Base-by-base conservation (phyloP, 2,113 vertebrate genomes). In the Oreotrochilus melanogaster region DNA sequence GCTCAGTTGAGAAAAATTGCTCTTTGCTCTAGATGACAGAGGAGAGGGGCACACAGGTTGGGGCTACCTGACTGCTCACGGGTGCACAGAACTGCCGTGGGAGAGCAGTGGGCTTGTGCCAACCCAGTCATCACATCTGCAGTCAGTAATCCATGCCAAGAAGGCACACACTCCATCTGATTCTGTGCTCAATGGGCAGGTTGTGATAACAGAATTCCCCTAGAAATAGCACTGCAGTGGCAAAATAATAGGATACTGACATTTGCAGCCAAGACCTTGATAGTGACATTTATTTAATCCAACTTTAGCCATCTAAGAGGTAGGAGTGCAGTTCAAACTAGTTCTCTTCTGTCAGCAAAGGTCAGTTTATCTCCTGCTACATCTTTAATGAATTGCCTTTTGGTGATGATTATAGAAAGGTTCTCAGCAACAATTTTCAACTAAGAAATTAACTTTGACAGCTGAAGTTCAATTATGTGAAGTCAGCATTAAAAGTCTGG, bases 161-260 rank as follows among this genome's bases (percentile, higher is more conserved):
- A 45, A 58, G 43, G 23, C 75, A 57, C 62, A 42, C 43, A 45
- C 33, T 66, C 56, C 33, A 2, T 30, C 54, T 51, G 48, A 84
- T 71, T 95, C 56, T 67, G 56, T 0, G 0, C 56, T 86, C 3
- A 1, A 28, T 43, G 53, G 72, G 67, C 51, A 60, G 18, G 43
- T 60, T 71, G 14, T 0, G 0, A 16, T 78, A 64, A 60, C 60
- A 80, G 65, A 70, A 72, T 53, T 81, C n/a, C 60, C 60, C 56
- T 78, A 54, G 84, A 89, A 95, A 56, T 33, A 70, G 56, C 16
- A 8, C 3, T 56, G 11, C 54, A 62, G 48, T 54, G 37, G 42
- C 62, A 76, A 62, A 60, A 33, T 75, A 80, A 31, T 51, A 54
- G 42, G 24, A n/a, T 75, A 19, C 54, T 76, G 62, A 42, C 16